These are phyloP conservation scores for Cervus canadensis DNA, from an alignment of 2,113 vertebrate genomes.

Conservation along the genomic window DNA sequence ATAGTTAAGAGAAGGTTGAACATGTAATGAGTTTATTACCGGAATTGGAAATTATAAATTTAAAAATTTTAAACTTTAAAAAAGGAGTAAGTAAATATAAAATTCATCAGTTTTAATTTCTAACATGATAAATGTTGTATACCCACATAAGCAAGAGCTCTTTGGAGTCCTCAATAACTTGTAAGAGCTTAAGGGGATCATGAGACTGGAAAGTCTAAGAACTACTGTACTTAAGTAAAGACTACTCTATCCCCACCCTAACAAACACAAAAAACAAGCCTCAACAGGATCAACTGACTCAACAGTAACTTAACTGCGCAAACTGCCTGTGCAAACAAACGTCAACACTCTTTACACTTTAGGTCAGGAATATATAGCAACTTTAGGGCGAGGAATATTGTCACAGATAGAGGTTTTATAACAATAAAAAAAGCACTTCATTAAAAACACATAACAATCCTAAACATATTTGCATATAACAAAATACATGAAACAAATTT, in stretches of 20 bases:
- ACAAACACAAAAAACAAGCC: background rate
- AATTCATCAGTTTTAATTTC: slow-evolving; percentile 42
- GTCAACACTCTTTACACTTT: background rate
- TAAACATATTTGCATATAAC: background rate
- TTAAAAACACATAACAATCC: slow-evolving; percentile 30
- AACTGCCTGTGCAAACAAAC: background rate
- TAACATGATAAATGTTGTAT: slow-evolving; percentile 3
- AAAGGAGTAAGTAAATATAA: slow-evolving; percentile 36
- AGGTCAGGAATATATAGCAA: background rate
- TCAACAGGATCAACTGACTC: background rate
- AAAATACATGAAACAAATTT: slow-evolving; percentile 43
- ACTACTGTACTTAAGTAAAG: background rate
- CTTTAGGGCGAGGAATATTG: slow-evolving; percentile 27
- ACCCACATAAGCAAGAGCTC: slow-evolving; percentile 35
- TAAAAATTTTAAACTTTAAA: background rate
- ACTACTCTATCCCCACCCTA: background rate
- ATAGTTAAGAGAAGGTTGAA: slow-evolving; percentile 35
- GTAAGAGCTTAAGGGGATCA: background rate
- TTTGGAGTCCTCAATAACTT: slow-evolving; percentile 17
- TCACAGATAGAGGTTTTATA: slow-evolving; percentile 16
- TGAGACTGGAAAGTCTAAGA: background rate
- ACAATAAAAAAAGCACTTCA: slow-evolving; percentile 23
- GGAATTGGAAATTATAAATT: slow-evolving; percentile 41
- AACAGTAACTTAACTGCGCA: background rate
- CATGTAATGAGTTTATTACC: slow-evolving; percentile 46